Conservation (phyloP, 1,140 invertebrate genomes). For the Maconellicoccus hirsutus region DNA sequence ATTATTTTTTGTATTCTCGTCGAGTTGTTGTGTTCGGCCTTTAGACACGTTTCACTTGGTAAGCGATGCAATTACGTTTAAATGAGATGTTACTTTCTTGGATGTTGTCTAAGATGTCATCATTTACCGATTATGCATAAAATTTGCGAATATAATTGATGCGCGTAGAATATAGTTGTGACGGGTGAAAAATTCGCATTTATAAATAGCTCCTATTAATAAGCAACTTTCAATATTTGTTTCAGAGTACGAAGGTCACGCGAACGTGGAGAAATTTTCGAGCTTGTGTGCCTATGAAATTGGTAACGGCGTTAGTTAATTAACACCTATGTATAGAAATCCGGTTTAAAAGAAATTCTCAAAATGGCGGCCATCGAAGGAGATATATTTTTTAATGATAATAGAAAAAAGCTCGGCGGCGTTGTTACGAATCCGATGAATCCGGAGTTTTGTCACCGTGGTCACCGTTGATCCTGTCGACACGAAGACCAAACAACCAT, state of each 20-base stretch:
- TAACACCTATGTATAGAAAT: not conserved
- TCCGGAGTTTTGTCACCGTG: constrained; percentile 52
- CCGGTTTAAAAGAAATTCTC: not conserved
- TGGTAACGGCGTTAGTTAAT: not conserved
- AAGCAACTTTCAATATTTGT: not conserved
- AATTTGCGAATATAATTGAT: too few species aligned
- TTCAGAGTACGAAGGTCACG: constrained; percentile 2
- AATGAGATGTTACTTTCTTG: too few species aligned
- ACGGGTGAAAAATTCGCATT: too few species aligned
- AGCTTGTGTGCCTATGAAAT: not conserved
- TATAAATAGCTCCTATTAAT: not conserved
- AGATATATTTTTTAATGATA: not conserved
- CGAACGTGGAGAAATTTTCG: not conserved
- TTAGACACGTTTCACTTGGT: too few species aligned
- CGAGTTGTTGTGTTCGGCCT: too few species aligned
- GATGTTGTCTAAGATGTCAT: too few species aligned
- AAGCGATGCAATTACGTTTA: too few species aligned
- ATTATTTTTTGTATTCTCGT: too few species aligned
- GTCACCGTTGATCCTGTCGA: constrained; percentile 44
- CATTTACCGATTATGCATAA: too few species aligned
- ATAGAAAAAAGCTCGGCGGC: not conserved
- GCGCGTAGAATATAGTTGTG: too few species aligned
- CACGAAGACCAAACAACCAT: constrained; percentile 34
- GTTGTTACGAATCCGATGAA: not conserved
- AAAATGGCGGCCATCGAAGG: not conserved